Base-by-base conservation (phyloP, 1,140 invertebrate species). In the Pseudomyrmex flavicornis region DNA sequence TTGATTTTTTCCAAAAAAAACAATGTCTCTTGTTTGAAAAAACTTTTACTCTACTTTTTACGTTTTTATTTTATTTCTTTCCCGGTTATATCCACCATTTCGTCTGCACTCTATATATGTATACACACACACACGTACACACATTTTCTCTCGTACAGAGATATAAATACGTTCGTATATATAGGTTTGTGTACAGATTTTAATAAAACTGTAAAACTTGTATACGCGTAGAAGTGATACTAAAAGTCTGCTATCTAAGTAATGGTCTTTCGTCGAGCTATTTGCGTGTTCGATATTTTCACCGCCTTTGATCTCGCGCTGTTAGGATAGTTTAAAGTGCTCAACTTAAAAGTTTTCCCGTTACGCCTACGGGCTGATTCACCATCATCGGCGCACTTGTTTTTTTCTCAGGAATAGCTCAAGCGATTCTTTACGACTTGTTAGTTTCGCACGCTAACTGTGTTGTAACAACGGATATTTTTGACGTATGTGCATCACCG, bases 251-350 rank as follows among this genome's bases (percentile, higher is more conserved):
- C 15, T n/a, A 12, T 12, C 17, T 35, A 5, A 4, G 10, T 46
- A 58, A n/a, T 20, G 13, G 22, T 17, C 9, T n/a, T 59, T 15
- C 15, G 26, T 13, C 63, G 52, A 48, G 65, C 35, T 79, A 79
- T 79, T 70, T 79, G 54, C 54, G 54, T 56, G 9, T 70, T 70
- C 65, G 52, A 59, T 79, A 79, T 79, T 79, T 79, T 52, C 59
- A 44, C 15, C 44, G 65, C 65, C 76, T 79, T 79, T 79, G 76
- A 79, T 79, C 76, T 70, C 52, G 35, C 0, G n/a, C 15, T 70
- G 75, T 70, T 79, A 17, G 65, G 65, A 70, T 68, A 59, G 76
- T 79, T 79, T 70, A 26, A 79, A 79, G 65, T 79, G 65, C 15
- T 48, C 65, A 13, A 59, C 65, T 70, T 69, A 58, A 69, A 79